Base-by-base conservation (phyloP, 2,888 invertebrate genomes). In the Seladonia tumulorum region DNA sequence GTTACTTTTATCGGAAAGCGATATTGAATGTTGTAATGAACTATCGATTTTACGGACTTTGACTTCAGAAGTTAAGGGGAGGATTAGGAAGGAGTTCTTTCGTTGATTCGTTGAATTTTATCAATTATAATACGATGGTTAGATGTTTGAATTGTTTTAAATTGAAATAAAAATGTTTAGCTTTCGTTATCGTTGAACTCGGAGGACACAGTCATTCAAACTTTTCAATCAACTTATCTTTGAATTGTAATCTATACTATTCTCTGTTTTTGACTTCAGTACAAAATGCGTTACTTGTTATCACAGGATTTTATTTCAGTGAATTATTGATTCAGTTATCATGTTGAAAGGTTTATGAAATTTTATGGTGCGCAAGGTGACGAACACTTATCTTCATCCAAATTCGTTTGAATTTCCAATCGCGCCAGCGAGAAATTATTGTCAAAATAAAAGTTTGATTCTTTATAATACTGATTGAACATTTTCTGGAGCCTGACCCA, bases 401-500 rank as follows among this genome's bases (percentile, higher is more conserved):
- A 70, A 73, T 84, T 83, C 73, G 35, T 83, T 83, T 78, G 74
- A 49, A 84, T 77, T 83, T 78, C 63, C 70, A 45, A 47, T 76
- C 63, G 63, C 66, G n/a, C 29, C 66, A 47, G 76, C 47, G 66
- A 76, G 29, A 68, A 42, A 75, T 75, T 76, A 76, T 76, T 76
- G 83, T 77, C 73, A 10, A 83, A 84, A 84, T 84, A 84, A 84
- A 84, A 84, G 70, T 84, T 83, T 84, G 84, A 84, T 84, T 78
- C 84, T 84, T 84, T 84, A 84, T 83, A 84, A 68, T 10, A 45
- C 12, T 0, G 16, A 5, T 0, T 35, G 25, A 42, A 16, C 5
- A n/a, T 60, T 72, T 22, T n/a, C 60, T 47, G 4, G 45, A 60
- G 22, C 35, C 18, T 60, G 7, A 49, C 14, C 22, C 22, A 5